Conservation (phyloP, 2,113 vertebrate species). For the Tenebrosternarchus preto region DNA sequence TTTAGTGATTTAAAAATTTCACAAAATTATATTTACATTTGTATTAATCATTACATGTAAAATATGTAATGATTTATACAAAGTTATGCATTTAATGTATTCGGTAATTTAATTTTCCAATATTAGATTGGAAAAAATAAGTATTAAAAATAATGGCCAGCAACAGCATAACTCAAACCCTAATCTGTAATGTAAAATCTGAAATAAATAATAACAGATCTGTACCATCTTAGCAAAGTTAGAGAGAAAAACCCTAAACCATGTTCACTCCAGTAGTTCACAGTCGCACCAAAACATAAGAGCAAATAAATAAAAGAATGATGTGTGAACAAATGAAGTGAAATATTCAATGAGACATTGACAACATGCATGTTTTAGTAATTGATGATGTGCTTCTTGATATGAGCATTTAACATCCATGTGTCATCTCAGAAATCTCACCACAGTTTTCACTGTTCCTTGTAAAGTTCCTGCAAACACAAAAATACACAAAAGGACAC, state of each 20-base stretch:
- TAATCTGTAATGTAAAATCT: too few species aligned
- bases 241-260: neutral
- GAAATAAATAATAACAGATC: too few species aligned
- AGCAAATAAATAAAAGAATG: neutral
- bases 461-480: constrained; percentile 59
- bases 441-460: constrained; percentile 63
- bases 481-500: constrained; percentile 27
- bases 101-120: too few species aligned
- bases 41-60: too few species aligned
- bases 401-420: constrained; percentile 1
- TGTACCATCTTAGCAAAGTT: neutral
- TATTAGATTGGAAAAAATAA: too few species aligned
- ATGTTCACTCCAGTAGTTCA: neutral
- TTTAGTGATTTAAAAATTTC: neutral
- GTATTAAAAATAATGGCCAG: too few species aligned
- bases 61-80: too few species aligned
- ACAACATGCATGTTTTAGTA: constrained; percentile 53
- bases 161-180: too few species aligned
- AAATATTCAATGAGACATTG: constrained; percentile 14
- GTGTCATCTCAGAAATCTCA: constrained; percentile 50
- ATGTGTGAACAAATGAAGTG: neutral
- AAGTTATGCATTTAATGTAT: too few species aligned
- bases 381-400: constrained; percentile 9
- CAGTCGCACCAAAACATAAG: neutral
- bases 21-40: too few species aligned